Evolutionary conservation across 35 echinoderm and acorn worm species (phyloP), one percentile per base, ranked within the genome.

Genomic region (Heliocidaris tuberculata): DNA sequence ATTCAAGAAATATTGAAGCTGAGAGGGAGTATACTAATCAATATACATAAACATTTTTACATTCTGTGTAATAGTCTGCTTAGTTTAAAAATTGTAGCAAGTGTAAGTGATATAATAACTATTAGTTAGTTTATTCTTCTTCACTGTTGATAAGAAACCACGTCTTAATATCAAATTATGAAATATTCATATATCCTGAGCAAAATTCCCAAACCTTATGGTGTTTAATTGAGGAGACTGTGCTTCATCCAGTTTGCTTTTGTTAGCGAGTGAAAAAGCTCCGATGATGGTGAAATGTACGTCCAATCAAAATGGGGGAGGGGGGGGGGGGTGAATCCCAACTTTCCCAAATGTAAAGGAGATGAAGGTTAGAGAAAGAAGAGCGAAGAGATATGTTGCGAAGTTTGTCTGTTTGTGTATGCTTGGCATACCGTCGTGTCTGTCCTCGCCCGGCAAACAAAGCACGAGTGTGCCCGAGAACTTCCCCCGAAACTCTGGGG

Each of bases 401-500:
- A 78, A 78, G 65, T 59, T 59, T 59, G 91, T 49, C 50, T 93
- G 91, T 93, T 93, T 49, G 48, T 93, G 91, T 93, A 59, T 31
- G 29, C 31, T 93, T 93, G 91, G 50, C 91, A 93, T 93, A 93
- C 91, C 91, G 91, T 11, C 50, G 91, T n/a, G 91, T 93, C 91
- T 93, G 47, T 93, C 91, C 30, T 30, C 91, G 27, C 91, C 50
- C 31, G 31, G 91, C 91, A 93, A 93, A 93, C 91, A 93, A 93
- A 93, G 91, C 91, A 48, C 91, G 50, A 93, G 91, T 93, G 91
- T 93, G 91, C 87, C 50, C 91, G 91, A 89, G 87, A 89, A 89
- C 87, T 89, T 89, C 87, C 91, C 91, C 48, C 50, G 50, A 49
- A 59, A 59, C 91, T 93, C 91, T 49, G 29, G 91, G 91, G 91